phyloP scores from a whole-genome alignment of 2,113 vertebrate species.

The Notothenia rossii region DNA sequence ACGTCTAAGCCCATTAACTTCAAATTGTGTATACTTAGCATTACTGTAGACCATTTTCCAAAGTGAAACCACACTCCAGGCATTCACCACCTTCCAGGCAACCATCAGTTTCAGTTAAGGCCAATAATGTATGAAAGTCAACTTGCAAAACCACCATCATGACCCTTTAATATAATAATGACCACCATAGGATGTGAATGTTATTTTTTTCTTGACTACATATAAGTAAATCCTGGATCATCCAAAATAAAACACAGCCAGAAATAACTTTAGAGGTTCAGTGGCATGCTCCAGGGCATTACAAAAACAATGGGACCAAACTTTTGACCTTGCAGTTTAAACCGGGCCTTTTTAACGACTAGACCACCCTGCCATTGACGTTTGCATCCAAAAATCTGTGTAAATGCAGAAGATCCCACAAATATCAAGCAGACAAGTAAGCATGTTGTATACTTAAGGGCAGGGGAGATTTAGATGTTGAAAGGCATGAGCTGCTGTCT shows the following conservation, averaged over 20 bases:
- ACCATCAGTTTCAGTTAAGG: conserved; percentile 24
- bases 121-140: conserved; percentile 33
- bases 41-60: conserved; percentile 43
- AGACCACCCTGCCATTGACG: conserved; percentile 20
- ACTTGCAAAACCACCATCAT: conserved; percentile 33
- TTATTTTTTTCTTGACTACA: neutral
- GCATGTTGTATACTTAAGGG: neutral
- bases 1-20: conserved; percentile 49
- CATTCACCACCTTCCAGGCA: conserved; percentile 42
- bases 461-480: conserved; percentile 41
- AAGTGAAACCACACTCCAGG: conserved; percentile 28
- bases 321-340: conserved; percentile 11
- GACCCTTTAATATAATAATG: conserved; percentile 15
- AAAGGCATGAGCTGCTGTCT: conserved; percentile 27
- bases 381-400: neutral
- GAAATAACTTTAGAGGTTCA: neutral
- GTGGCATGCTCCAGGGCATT: neutral
- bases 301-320: neutral
- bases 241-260: neutral
- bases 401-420: conserved; percentile 1
- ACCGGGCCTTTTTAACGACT: neutral
- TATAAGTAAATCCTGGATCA: conserved; percentile 3
- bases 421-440: conserved; percentile 8
- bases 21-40: conserved; percentile 54
- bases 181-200: neutral